Evolutionary conservation across 2,888 invertebrate species (phyloP), one percentile per base, ranked within the genome.

Genomic region (Nomada ruficornis): DNA sequence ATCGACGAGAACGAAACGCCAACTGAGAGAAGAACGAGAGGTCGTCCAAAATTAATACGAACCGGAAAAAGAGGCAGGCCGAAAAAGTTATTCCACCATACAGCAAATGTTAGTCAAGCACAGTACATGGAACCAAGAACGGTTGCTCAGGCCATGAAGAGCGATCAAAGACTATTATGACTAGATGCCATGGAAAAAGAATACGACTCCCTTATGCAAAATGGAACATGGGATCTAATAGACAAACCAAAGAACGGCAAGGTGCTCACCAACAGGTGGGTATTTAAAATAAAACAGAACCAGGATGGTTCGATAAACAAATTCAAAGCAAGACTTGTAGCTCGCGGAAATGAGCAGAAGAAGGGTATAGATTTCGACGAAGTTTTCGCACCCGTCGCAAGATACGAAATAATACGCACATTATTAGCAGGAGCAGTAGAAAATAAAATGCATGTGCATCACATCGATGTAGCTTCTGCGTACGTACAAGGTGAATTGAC

Each of bases 251-350:
- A 9, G 10, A 26, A 84, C 23, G 72, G 42, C 23, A 85, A 80
- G 20, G 73, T 84, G 10, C 62, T 85, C 52, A 82, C 77, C 13
- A 85, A 84, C 54, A 44, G 60, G 63, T 87, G 85, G 84, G 83
- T 86, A 1, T 88, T 86, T 50, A 83, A 83, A 42, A 73, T 69
- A 36, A 86, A 88, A 74, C 55, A 23, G 0, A 74, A 83, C 54
- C 57, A 83, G 20, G n/a, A 85, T 3, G 85, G 81, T 1, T 18
- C 73, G 47, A 72, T 86, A 10, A 50, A 83, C 15, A 88, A 85
- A 71, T 85, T 77, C 18, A 89, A 86, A 52, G 87, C 88, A 29
- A 86, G 84, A 62, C 26, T 89, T 1, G 87, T 89, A 1, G 89
- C 87, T 2, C 65, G 86, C 0, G 87, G 86, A 11, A 55, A 84